A percentile compares a stretch with the other conserved stretches of the same genome.
phyloP scores from a whole-genome alignment of 2,797 vertebrate species.

The Muscicapa comitata region DNA sequence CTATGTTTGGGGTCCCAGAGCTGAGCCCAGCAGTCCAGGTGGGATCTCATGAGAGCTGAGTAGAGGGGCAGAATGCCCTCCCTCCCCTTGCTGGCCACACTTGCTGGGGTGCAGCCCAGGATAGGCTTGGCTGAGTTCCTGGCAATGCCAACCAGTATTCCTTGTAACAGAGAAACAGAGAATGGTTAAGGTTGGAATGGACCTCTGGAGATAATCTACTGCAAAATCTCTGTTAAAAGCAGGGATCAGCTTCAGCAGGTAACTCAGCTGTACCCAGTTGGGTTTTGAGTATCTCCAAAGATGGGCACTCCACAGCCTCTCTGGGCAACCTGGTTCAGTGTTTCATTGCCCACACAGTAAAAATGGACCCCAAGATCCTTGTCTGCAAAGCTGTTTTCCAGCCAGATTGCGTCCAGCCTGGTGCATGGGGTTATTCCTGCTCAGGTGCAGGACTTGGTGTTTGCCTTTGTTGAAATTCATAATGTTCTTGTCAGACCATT shows the following conservation, averaged over 20 bases:
- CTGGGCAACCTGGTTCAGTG: neutral
- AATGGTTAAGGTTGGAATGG: neutral
- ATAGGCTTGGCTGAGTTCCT: neutral
- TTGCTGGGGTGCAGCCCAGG: neutral
- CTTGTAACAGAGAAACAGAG: neutral
- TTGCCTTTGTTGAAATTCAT: neutral
- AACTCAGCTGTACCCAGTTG: accelerated
- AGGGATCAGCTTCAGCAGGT: neutral
- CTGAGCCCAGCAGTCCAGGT: neutral
- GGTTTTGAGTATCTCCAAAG: neutral
- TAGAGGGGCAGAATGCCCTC: neutral
- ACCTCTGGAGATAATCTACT: neutral
- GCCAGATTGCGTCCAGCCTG: neutral
- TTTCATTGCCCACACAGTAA: neutral
- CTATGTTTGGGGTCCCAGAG: neutral
- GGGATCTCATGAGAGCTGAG: neutral
- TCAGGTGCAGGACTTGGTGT: neutral
- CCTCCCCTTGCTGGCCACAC: neutral
- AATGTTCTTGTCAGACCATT: neutral
- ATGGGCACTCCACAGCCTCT: neutral
- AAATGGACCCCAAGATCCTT: neutral
- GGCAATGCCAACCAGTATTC: neutral
- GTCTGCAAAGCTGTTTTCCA: neutral
- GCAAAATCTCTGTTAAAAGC: neutral
- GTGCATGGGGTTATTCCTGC: neutral